Evolutionary conservation across 2,888 invertebrate genomes (phyloP), one percentile per base, ranked within the genome.

Genomic region (Lamellibrachia columna): DNA sequence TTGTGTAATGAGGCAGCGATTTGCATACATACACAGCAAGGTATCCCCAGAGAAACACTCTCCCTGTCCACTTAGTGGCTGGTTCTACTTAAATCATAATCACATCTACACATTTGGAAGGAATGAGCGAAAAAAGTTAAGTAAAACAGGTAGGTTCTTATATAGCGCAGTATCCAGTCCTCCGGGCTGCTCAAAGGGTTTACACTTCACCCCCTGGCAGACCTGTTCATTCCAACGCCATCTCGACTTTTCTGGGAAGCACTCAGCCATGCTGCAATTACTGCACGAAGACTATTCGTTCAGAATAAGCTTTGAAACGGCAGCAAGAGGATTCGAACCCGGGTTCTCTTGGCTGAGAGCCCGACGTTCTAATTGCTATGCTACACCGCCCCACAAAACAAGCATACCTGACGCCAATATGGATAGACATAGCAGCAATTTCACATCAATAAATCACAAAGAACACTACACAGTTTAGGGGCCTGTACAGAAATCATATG

Each of bases 11-110:
- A 75, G 75, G 75, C 75, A 75, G 2, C 15, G 75, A 75, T 75
- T 75, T 75, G 75, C 75, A 75, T 22, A 75, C 75, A 75, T 75
- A 75, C 75, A 22, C 22, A 1, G 75, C 15, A 11, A 75, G 75
- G 75, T 15, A 75, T 75, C n/a, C 75, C 75, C n/a, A 22, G 75
- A 75, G 58, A 58, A 75, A 22, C 22, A 22, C 22, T 6, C n/a
- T 75, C 75, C 75, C 75, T 75, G 75, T 75, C 75, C 75, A 75
- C 75, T 75, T 75, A 75, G 75, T 75, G 75, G 75, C 75, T 75
- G 15, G 22, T 75, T 75, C 11, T 75, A 75, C 75, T 22, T 75
- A 4, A 75, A 22, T 75, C 22, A 75, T 75, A 75, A 75, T 75
- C 75, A 15, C 75, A 15, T 75, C 75, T 75, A 22, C 75, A 22